Conservation (phyloP, 2,113 vertebrate species). For the Brevimyrus niger region DNA sequence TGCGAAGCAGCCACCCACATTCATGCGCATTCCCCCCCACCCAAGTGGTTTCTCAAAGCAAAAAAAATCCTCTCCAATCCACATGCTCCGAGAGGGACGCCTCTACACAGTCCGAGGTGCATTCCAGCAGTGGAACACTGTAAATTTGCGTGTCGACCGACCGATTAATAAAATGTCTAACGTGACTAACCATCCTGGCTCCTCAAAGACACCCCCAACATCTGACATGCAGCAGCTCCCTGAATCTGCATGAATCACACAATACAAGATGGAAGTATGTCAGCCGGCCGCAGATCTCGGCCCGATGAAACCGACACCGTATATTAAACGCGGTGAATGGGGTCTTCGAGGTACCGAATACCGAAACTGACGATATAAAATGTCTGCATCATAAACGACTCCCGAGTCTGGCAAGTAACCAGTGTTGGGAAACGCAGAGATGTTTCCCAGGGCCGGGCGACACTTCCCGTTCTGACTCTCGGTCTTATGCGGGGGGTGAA, state of each 20-base stretch:
- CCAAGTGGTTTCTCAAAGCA: neutral
- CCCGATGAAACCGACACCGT: neutral
- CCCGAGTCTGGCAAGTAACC: neutral
- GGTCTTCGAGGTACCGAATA: neutral
- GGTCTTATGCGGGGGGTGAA: neutral
- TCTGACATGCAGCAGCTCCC: neutral
- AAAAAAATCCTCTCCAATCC: neutral
- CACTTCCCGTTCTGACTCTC: conserved; percentile 10
- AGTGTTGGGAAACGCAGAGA: neutral
- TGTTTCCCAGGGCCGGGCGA: neutral
- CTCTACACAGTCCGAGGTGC: neutral
- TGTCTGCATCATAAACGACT: neutral
- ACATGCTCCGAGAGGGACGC: neutral
- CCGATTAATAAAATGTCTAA: neutral
- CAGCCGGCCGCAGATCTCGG: neutral
- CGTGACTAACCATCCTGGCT: neutral
- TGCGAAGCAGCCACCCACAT: neutral
- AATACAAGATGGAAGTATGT: neutral
- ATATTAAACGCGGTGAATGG: neutral
- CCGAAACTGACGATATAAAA: neutral
- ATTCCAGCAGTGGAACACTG: neutral
- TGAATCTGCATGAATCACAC: neutral
- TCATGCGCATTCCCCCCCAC: neutral
- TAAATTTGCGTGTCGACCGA: neutral
- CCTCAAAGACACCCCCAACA: neutral